Percentiles rank a stretch among this genome's conserved stretches.
phyloP scores from a whole-genome alignment of 2,113 vertebrate species.

The Diadophis punctatus region DNA sequence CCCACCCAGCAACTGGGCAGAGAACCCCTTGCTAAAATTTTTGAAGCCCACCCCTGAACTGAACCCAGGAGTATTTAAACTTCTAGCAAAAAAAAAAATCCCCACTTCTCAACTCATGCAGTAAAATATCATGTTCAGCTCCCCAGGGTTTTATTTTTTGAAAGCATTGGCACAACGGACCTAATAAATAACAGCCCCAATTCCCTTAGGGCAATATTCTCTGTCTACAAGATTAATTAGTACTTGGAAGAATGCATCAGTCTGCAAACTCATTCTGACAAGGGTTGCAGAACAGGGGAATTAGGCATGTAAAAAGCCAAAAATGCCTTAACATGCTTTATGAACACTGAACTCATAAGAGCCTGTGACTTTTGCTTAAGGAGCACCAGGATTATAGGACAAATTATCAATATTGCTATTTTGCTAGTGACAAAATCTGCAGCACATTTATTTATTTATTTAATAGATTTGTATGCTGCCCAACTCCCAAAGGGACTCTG shows the following conservation, averaged over 20 bases:
- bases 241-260: neutral
- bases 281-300: neutral
- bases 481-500: too few relatives aligned
- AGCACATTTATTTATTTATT: too few relatives aligned
- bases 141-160: neutral
- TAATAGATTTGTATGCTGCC: too few relatives aligned
- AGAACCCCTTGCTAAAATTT: too few relatives aligned
- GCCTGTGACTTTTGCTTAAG: neutral
- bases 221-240: constrained; percentile 4
- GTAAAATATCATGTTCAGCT: neutral
- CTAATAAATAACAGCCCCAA: neutral
- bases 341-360: neutral
- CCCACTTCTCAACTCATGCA: neutral
- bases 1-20: too few relatives aligned
- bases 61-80: neutral
- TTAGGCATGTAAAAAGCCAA: neutral
- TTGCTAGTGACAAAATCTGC: neutral
- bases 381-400: neutral
- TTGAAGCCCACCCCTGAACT: too few relatives aligned
- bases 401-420: neutral
- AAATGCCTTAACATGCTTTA: neutral
- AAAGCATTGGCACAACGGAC: neutral
- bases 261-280: neutral
- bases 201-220: neutral
- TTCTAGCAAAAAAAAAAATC: neutral